These are phyloP conservation scores for Tetraodon nigroviridis DNA, from an alignment of 2,113 vertebrate genomes.

Conservation along the genomic window DNA sequence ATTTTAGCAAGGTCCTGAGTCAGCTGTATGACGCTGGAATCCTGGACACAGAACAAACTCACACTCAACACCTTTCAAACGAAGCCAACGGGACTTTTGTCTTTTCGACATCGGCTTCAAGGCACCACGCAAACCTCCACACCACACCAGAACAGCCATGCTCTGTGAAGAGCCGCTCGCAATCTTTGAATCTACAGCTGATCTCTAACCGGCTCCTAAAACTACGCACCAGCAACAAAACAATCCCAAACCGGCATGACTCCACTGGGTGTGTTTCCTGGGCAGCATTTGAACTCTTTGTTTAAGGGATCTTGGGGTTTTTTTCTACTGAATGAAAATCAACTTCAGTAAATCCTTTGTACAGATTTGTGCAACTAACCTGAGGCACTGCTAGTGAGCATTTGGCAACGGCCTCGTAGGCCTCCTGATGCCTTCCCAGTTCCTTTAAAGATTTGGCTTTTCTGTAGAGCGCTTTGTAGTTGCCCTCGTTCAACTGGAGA, in stretches of 20 bases:
- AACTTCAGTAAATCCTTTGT: too few relatives aligned
- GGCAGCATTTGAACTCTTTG: neutral
- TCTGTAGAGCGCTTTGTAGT: slow-evolving; percentile 88
- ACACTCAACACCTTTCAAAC: neutral
- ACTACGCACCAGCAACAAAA: neutral
- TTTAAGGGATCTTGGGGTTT: neutral
- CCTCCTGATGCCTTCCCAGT: slow-evolving; percentile 84
- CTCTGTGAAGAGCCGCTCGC: neutral
- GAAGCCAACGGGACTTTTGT: too few relatives aligned
- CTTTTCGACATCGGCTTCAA: too few relatives aligned
- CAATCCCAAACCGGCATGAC: neutral
- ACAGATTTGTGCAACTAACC: slow-evolving; percentile 66
- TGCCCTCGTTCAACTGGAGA: slow-evolving; percentile 83
- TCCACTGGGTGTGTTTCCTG: neutral
- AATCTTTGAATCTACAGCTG: neutral
- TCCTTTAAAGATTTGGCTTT: slow-evolving; percentile 89
- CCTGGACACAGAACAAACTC: slow-evolving; percentile 67
- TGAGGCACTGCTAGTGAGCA: slow-evolving; percentile 92
- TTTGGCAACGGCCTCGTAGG: slow-evolving; percentile 92
- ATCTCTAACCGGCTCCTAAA: neutral
- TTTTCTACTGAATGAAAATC: too few relatives aligned
- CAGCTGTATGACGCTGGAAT: slow-evolving; percentile 89
- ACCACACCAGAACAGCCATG: neutral
- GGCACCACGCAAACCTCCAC: too few relatives aligned
- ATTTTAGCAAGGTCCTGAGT: slow-evolving; percentile 93